Conservation (phyloP, 2,888 invertebrate species). For the Trimorus sp. region DNA sequence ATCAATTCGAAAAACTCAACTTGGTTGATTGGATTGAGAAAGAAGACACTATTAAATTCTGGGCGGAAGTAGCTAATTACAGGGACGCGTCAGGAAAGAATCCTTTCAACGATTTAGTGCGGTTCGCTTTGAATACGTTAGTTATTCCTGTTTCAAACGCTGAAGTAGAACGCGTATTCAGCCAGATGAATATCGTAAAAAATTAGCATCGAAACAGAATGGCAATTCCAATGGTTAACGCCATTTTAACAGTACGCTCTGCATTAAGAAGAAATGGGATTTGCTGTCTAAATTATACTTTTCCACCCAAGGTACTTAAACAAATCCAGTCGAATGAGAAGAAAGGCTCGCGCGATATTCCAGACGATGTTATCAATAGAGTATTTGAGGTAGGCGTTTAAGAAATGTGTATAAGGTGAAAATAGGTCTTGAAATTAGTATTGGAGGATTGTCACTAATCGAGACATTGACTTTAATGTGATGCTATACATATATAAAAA, state of each 20-base stretch:
- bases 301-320: neutral
- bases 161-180: neutral
- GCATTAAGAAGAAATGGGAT: neutral
- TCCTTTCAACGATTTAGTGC: conserved; percentile 9
- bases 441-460: too few relatives aligned
- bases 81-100: conserved; percentile 13
- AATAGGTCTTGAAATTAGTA: too few relatives aligned
- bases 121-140: neutral
- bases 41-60: conserved; percentile 2
- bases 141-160: neutral
- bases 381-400: too few relatives aligned
- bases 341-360: too few relatives aligned
- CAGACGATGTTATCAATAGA: too few relatives aligned
- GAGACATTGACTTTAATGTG: too few relatives aligned
- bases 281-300: neutral
- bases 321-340: too few relatives aligned
- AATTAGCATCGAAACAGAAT: neutral
- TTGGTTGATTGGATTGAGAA: conserved; percentile 2
- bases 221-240: neutral
- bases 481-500: too few relatives aligned
- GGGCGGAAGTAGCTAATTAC: conserved; percentile 8
- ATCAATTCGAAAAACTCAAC: neutral
- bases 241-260: neutral
- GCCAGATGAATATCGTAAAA: neutral
- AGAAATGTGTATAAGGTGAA: too few relatives aligned